phyloP scores from a whole-genome alignment of 2,113 vertebrate genomes.

The Epinephelus moara region DNA sequence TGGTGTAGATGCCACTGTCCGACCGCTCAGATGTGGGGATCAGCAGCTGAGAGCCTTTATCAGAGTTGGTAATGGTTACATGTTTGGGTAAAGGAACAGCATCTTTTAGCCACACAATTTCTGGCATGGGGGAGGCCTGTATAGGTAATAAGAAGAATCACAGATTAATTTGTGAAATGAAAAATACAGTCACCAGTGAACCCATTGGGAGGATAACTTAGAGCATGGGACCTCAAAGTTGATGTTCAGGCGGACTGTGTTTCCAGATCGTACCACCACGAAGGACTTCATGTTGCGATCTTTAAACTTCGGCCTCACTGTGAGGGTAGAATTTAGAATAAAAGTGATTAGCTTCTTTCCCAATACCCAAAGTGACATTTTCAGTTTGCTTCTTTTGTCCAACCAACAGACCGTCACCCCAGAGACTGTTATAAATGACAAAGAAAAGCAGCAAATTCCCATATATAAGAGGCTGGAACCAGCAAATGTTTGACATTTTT shows the following conservation, averaged over 20 bases:
- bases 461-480: too few relatives aligned
- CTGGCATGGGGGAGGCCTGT: slow-evolving; percentile 87
- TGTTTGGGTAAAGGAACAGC: slow-evolving; percentile 81
- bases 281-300: slow-evolving; percentile 83
- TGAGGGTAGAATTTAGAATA: slow-evolving; percentile 29
- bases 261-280: slow-evolving; percentile 86
- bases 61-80: slow-evolving; percentile 81
- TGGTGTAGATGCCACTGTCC: slow-evolving; percentile 87
- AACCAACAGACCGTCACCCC: too few relatives aligned
- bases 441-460: too few relatives aligned
- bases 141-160: neutral
- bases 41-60: slow-evolving; percentile 87
- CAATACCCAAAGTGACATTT: too few relatives aligned
- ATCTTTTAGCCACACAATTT: slow-evolving; percentile 91
- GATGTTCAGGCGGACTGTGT: slow-evolving; percentile 85
- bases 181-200: neutral
- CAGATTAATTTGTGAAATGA: neutral
- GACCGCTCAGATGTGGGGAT: slow-evolving; percentile 84
- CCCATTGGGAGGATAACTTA: neutral
- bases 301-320: slow-evolving; percentile 89
- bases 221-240: slow-evolving; percentile 87
- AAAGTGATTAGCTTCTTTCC: neutral
- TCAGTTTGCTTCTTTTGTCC: too few relatives aligned
- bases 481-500: too few relatives aligned
- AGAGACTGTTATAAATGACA: too few relatives aligned